Evolutionary conservation across 2,888 invertebrate genomes (phyloP).

Genomic region (Leptogaster cylindrica): DNA sequence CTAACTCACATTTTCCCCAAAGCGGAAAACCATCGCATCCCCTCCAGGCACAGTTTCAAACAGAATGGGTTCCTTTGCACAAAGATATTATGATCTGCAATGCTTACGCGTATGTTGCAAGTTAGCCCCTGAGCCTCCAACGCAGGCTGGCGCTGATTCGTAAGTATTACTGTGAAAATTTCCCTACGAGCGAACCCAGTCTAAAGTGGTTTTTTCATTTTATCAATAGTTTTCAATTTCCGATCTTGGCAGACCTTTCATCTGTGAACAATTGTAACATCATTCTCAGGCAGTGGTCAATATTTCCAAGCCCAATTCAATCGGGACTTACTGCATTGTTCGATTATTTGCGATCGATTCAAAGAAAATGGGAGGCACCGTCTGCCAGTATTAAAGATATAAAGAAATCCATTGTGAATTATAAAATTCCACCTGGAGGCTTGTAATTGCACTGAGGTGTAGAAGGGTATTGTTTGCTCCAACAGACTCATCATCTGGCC

Average conservation of each 20-base stretch:
- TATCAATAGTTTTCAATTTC: constrained; percentile 16
- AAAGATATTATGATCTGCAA: too few relatives aligned
- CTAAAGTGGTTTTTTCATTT: not conserved
- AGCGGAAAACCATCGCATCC: too few relatives aligned
- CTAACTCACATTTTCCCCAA: too few relatives aligned
- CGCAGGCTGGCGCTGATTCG: too few relatives aligned
- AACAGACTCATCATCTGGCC: constrained; percentile 11
- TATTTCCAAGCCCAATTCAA: constrained; percentile 27
- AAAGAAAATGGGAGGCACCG: not conserved
- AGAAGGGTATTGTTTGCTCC: constrained; percentile 29
- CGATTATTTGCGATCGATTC: constrained; percentile 4
- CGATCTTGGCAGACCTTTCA: constrained; percentile 9
- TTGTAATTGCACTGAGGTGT: constrained; percentile 19
- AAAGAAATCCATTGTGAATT: constrained; percentile 26
- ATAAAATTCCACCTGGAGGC: constrained; percentile 27
- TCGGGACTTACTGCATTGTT: constrained; percentile 21
- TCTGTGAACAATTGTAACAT: constrained; percentile 17
- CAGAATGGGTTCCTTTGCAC: too few relatives aligned
- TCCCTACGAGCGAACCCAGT: not conserved
- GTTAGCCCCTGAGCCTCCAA: too few relatives aligned
- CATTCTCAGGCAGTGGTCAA: constrained; percentile 26
- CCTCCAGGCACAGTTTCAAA: too few relatives aligned
- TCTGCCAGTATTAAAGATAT: not conserved
- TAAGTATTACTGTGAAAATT: too few relatives aligned
- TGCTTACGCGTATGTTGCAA: too few relatives aligned